phyloP scores from a whole-genome alignment of 2,797 vertebrate species.

The Bryconaethiops microstoma region DNA sequence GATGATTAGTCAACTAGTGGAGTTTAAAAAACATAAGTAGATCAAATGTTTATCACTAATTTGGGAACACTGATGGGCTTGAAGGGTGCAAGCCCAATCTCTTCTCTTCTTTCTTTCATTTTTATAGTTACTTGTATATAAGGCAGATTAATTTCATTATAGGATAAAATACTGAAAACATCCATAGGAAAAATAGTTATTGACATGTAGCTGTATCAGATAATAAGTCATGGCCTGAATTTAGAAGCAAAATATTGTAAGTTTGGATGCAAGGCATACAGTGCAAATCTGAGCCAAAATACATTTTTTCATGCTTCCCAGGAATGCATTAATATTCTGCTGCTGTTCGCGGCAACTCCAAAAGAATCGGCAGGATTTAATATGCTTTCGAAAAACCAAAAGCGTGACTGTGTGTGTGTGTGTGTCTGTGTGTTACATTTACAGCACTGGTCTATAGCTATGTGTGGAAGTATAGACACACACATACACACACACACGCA shows the following conservation, averaged over 20 bases:
- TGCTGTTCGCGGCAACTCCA: slow-evolving; percentile 59
- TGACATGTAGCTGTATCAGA: too few relatives aligned
- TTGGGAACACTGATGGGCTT: too few relatives aligned
- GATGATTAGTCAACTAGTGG: too few relatives aligned
- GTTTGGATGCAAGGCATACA: not conserved
- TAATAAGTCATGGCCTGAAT: too few relatives aligned
- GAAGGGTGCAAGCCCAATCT: too few relatives aligned
- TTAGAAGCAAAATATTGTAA: not conserved
- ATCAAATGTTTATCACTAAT: too few relatives aligned
- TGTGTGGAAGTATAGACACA: not conserved
- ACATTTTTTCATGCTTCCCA: slow-evolving; percentile 42
- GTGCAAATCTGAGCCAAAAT: not conserved
- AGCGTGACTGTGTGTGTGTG: slow-evolving; percentile 65
- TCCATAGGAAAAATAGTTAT: too few relatives aligned
- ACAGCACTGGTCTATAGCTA: not conserved
- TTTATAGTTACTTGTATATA: too few relatives aligned
- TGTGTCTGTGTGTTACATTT: slow-evolving; percentile 39
- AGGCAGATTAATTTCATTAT: too few relatives aligned
- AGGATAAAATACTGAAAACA: too few relatives aligned
- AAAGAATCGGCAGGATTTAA: slow-evolving; percentile 65
- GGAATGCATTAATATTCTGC: slow-evolving; percentile 62
- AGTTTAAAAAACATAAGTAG: too few relatives aligned
- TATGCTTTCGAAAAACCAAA: slow-evolving; percentile 68
- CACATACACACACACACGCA: not conserved
- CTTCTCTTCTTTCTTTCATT: too few relatives aligned